Evolutionary conservation across 2,888 invertebrate genomes (phyloP).

Genomic region (Thecocarcelia acutangulata): DNA sequence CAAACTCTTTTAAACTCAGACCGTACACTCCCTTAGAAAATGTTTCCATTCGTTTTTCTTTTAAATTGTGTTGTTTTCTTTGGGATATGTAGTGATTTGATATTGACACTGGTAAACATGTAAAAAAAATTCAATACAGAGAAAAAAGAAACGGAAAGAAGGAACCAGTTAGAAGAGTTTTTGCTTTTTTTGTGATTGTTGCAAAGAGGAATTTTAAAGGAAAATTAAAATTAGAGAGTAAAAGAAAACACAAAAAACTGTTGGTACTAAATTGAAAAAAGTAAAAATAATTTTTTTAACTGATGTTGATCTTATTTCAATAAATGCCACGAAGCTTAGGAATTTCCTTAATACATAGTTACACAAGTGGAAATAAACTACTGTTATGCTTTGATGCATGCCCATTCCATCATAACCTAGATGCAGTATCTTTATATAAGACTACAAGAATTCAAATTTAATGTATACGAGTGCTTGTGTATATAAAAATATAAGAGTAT

Average conservation of each 20-base stretch:
- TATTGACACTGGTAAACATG: conserved; percentile 65
- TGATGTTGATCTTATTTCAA: conserved; percentile 62
- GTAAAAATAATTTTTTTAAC: conserved; percentile 17
- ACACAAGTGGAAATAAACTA: conserved; percentile 21
- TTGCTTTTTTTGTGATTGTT: neutral
- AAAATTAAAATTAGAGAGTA: conserved; percentile 22
- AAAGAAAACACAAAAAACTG: conserved; percentile 33
- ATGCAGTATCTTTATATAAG: too few relatives aligned
- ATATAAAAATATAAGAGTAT: too few relatives aligned
- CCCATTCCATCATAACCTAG: too few relatives aligned
- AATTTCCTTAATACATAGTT: conserved; percentile 44
- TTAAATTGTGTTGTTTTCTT: conserved; percentile 55
- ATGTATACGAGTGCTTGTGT: too few relatives aligned
- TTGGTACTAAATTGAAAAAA: conserved; percentile 25
- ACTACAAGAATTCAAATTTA: too few relatives aligned
- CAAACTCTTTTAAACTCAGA: neutral
- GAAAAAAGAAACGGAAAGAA: neutral
- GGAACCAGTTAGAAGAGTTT: conserved; percentile 9
- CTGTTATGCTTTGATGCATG: too few relatives aligned
- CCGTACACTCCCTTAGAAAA: neutral
- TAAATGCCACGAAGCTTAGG: conserved; percentile 51
- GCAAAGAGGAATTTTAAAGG: neutral
- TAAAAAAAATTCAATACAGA: conserved; percentile 32
- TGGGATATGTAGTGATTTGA: conserved; percentile 67
- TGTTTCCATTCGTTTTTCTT: conserved; percentile 23